A percentile compares a stretch with the other conserved stretches of the same genome.
These are phyloP conservation scores for Diadumene lineata DNA, from an alignment of 92 coral and sea anemone species.

Conservation along the genomic window DNA sequence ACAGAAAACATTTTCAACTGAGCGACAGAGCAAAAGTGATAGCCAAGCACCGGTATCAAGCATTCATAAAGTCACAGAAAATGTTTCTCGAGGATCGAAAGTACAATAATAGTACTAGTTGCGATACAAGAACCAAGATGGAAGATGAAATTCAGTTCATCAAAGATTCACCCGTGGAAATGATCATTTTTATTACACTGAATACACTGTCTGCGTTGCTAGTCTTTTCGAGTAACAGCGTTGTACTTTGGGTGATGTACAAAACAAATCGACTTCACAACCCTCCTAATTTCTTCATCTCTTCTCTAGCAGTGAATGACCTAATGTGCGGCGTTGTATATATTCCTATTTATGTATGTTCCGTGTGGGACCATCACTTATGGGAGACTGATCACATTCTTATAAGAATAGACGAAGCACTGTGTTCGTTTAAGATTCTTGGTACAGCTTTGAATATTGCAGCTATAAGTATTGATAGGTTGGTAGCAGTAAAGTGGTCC, in stretches of 20 bases:
- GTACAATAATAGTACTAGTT: neutral
- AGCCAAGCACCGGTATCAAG: too few relatives aligned
- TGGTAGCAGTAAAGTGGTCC: conserved; percentile 22
- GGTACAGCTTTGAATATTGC: neutral
- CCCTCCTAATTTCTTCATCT: conserved; percentile 10
- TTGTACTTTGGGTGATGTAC: too few relatives aligned
- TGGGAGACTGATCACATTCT: neutral
- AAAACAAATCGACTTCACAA: conserved; percentile 7
- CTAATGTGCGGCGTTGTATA: conserved; percentile 1
- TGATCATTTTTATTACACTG: too few relatives aligned
- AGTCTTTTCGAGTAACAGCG: conserved; percentile 6
- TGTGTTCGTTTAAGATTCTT: neutral
- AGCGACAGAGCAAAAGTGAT: too few relatives aligned
- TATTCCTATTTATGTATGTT: neutral
- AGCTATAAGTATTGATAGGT: conserved; percentile 22
- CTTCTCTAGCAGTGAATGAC: conserved; percentile 10
- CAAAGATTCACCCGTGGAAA: too few relatives aligned
- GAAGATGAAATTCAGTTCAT: too few relatives aligned
- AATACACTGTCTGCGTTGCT: too few relatives aligned
- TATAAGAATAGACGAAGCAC: neutral
- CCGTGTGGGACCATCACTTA: neutral
- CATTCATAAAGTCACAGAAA: too few relatives aligned
- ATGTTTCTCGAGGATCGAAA: too few relatives aligned
- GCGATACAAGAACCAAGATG: neutral
- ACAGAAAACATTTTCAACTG: too few relatives aligned